phyloP scores from a whole-genome alignment of 1,140 invertebrate genomes.

The Pinna nobilis region DNA sequence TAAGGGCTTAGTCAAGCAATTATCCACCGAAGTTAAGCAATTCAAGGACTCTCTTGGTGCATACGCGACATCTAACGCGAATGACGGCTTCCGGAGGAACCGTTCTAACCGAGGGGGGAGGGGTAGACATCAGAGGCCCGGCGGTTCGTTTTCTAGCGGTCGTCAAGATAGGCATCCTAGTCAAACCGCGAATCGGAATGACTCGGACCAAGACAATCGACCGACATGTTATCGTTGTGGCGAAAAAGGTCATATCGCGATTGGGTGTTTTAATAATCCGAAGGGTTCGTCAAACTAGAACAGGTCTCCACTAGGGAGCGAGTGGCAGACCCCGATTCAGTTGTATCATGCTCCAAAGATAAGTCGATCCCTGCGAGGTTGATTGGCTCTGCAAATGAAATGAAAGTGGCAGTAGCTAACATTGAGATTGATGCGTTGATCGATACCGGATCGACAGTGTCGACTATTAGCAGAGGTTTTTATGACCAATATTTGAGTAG shows the following conservation, averaged over 20 bases:
- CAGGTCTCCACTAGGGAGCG: slow-evolving; percentile 27
- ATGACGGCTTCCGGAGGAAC: not conserved
- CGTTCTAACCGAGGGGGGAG: not conserved
- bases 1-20: slow-evolving; percentile 23
- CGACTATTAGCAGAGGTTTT: slow-evolving; percentile 23
- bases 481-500: not conserved
- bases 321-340: slow-evolving; percentile 3
- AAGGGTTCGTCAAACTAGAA: slow-evolving; percentile 37
- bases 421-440: not conserved
- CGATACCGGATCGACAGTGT: slow-evolving; percentile 28
- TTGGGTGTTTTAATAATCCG: slow-evolving; percentile 27
- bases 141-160: not conserved
- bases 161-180: not conserved
- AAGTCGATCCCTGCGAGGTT: not conserved
- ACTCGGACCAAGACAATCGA: not conserved
- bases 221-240: slow-evolving; percentile 24
- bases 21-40: slow-evolving; percentile 1
- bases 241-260: slow-evolving; percentile 23
- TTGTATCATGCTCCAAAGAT: not conserved
- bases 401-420: not conserved
- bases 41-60: too few species aligned
- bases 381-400: slow-evolving; percentile 13
- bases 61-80: not conserved
- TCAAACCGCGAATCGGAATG: not conserved
- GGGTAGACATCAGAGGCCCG: not conserved